Base-by-base conservation (phyloP, 2,113 vertebrate genomes). In the Protomyctophum bolini region DNA sequence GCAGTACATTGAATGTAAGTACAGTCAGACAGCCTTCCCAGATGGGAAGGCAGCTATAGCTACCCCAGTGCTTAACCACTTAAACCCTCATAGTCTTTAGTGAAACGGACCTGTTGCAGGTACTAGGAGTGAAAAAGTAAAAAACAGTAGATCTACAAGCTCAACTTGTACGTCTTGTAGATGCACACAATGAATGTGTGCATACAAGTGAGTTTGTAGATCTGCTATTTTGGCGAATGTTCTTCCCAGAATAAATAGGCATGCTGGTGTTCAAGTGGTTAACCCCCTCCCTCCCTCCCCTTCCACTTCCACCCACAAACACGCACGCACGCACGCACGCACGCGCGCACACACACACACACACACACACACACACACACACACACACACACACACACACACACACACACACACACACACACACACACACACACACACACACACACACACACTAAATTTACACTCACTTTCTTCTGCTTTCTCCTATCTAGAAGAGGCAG, bases 1-100 rank as follows among this genome's bases (percentile, higher is more conserved):
- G 86, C 94, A 96, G 81, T 97, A 96, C 90, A 94, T 97, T 70
- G 96, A 98, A 75, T 97, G 96, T 98, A 90, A 97, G 96, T 95
- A 86, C 49, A 7, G 46, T 66, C 74, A 83, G 81, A 82, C 83
- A 67, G 75, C 63, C 73, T 4, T 3, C 33, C 5, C 3, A 10
- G 57, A 52, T 78, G 68, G 71, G 68, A 66, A 56, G 73, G n/a
- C 80, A 50, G 63, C 75, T 74, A 83, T 79, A 50, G 63, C 75
- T 74, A 83, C 77, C 74, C 72, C 68, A 63, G 76, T 49, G 63
- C 76, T 77, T 72, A 63, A 67, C 75, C 33, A 41, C 33, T 41
- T 41, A 41, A 41, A 41, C 33, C 33, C 33, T 41, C 33, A 41
- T 41, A 41, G 33, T 41, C 33, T 1, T 21, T 21, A 21, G 21